Conservation (phyloP, 1,140 invertebrate genomes). For the Ceratina australensis region DNA sequence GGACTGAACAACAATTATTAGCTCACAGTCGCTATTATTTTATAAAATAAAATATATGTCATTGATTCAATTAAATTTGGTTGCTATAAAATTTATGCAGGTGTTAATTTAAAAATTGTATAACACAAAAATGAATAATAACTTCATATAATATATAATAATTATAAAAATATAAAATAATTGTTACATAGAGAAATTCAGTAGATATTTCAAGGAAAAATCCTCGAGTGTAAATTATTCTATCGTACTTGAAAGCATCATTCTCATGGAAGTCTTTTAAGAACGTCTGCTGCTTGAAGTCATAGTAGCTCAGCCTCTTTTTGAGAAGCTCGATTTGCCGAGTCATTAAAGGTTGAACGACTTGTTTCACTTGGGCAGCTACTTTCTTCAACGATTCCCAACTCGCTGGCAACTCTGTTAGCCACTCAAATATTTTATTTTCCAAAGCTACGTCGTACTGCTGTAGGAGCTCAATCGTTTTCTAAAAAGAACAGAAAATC, state of each 20-base stretch:
- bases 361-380: conserved; percentile 90
- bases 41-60: too few relatives aligned
- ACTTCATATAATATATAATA: too few relatives aligned
- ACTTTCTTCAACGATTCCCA: conserved; percentile 94
- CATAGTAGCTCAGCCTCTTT: conserved; percentile 87
- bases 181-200: too few relatives aligned
- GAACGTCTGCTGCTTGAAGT: conserved; percentile 88
- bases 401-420: conserved; percentile 90
- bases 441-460: conserved; percentile 87
- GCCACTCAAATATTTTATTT: conserved; percentile 82
- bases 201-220: too few relatives aligned
- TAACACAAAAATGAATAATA: too few relatives aligned
- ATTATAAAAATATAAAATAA: too few relatives aligned
- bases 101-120: too few relatives aligned
- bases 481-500: conserved; percentile 73
- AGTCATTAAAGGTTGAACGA: conserved; percentile 88
- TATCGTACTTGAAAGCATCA: conserved; percentile 83
- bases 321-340: conserved; percentile 85
- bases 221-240: too few relatives aligned
- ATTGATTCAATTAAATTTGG: too few relatives aligned
- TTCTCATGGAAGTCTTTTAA: conserved; percentile 86
- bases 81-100: too few relatives aligned
- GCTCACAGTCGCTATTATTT: too few relatives aligned
- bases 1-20: conserved; percentile 75
- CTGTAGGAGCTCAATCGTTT: conserved; percentile 87